A percentile compares a stretch with the other conserved stretches of the same genome.
Conservation (phyloP, 2,888 invertebrate species). For the Thyatira batis region DNA sequence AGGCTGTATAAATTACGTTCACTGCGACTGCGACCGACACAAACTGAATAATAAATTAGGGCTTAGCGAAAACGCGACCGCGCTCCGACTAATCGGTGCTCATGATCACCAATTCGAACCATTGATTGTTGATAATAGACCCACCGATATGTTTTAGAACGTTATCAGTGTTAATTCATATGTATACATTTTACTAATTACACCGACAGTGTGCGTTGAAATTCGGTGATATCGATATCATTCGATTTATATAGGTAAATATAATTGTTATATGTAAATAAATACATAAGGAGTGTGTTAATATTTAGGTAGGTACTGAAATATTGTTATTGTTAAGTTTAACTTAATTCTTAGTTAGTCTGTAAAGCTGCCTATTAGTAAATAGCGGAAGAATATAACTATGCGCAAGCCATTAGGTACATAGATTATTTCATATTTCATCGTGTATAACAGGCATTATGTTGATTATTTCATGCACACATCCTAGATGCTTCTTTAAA, state of each 20-base stretch:
- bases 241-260: not conserved
- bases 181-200: not conserved
- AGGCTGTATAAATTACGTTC: constrained; percentile 40
- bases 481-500: not conserved
- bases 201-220: not conserved
- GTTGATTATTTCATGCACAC: constrained; percentile 1
- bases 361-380: not conserved
- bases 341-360: not conserved
- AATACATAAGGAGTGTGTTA: no score
- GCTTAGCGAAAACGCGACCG: constrained; percentile 32
- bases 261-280: not conserved
- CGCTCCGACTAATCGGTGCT: constrained; percentile 28
- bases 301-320: no score
- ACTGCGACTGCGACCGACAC: constrained; percentile 26
- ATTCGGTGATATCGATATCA: not conserved
- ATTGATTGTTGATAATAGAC: constrained; percentile 37
- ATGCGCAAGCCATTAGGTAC: not conserved
- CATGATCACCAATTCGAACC: constrained; percentile 36
- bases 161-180: constrained; percentile 24
- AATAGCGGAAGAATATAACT: not conserved
- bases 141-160: constrained; percentile 30
- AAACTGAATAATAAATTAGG: constrained; percentile 44
- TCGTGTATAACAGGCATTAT: not conserved
- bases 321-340: constrained; percentile 49
- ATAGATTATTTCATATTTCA: no score